Conservation (phyloP, 1,140 invertebrate species). For the Nasonia longicornis region DNA sequence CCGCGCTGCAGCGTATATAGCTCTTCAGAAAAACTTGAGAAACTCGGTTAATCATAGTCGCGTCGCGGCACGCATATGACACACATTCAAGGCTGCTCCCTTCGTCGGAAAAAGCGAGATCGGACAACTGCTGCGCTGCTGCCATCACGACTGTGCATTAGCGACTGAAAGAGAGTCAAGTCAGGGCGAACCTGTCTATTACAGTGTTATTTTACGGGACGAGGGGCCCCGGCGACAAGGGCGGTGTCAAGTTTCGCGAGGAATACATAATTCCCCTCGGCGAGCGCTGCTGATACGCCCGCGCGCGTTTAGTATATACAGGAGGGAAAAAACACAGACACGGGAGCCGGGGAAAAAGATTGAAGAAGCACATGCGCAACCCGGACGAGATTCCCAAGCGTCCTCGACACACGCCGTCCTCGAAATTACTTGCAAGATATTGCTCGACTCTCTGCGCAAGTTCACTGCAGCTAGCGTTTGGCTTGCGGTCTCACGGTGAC, state of each 20-base stretch:
- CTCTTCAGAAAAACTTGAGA: slow-evolving; percentile 26
- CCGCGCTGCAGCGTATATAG: background rate
- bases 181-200: slow-evolving; percentile 36
- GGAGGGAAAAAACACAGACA: slow-evolving; percentile 20
- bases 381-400: slow-evolving; percentile 7
- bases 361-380: background rate
- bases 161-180: background rate
- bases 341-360: background rate
- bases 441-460: background rate
- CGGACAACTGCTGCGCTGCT: background rate
- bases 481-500: no score
- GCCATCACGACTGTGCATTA: no score
- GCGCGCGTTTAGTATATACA: slow-evolving; percentile 9
- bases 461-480: no score
- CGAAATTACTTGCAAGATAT: background rate
- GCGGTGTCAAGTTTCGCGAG: slow-evolving; percentile 36
- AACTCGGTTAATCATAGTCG: slow-evolving; percentile 30
- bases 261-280: slow-evolving; percentile 40
- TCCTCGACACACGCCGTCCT: background rate
- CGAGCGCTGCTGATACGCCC: slow-evolving; percentile 16
- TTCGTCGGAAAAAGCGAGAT: no score
- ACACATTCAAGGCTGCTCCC: background rate
- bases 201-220: slow-evolving; percentile 44
- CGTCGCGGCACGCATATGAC: background rate
- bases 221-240: slow-evolving; percentile 5